Evolutionary conservation across 2,888 invertebrate genomes (phyloP).

Genomic region (Philereme vetulata): DNA sequence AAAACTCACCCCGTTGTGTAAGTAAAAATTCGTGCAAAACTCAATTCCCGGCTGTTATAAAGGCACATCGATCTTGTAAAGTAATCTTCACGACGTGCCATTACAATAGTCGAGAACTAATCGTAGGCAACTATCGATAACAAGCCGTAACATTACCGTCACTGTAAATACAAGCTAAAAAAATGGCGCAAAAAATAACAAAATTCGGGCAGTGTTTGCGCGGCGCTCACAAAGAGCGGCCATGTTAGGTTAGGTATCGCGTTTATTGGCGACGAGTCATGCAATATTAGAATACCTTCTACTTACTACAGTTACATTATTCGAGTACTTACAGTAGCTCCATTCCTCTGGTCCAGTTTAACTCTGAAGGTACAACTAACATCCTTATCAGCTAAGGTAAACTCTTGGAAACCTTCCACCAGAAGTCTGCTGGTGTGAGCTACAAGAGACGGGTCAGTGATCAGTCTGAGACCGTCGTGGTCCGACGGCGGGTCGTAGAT

Average conservation of each 20-base stretch:
- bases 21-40: conserved; percentile 15
- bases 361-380: conserved; percentile 68
- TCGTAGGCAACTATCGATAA: neutral
- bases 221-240: no score
- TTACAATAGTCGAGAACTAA: conserved; percentile 1
- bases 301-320: no score
- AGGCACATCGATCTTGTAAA: conserved; percentile 20
- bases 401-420: conserved; percentile 62
- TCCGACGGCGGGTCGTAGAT: conserved; percentile 64
- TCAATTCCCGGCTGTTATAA: conserved; percentile 16
- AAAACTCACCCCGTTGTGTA: conserved; percentile 26
- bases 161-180: no score
- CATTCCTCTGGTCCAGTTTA: conserved; percentile 48
- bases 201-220: no score
- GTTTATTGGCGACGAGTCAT: no score
- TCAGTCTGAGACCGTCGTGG: conserved; percentile 67
- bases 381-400: conserved; percentile 64
- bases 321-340: conserved; percentile 52
- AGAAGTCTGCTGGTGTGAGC: conserved; percentile 59
- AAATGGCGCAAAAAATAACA: no score
- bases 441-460: conserved; percentile 66
- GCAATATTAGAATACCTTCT: no score
- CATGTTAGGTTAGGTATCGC: neutral
- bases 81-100: conserved; percentile 11
- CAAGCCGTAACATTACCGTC: neutral